phyloP scores from a whole-genome alignment of 2,797 vertebrate species.

The Notolepis coatsorum region DNA sequence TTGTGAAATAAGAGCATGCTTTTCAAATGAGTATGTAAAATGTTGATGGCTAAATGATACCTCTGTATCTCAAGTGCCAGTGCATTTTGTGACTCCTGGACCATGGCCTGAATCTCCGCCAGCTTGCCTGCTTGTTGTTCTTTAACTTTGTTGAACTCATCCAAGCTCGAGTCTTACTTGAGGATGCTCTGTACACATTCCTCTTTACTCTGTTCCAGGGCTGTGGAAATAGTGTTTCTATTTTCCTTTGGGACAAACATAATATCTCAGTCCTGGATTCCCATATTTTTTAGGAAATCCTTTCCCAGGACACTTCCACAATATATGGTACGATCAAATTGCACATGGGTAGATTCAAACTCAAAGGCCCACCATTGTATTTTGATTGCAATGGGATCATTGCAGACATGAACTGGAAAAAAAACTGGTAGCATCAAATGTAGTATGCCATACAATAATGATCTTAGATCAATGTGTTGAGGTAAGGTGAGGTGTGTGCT shows the following conservation, averaged over 20 bases:
- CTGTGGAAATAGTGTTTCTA: conserved; percentile 69
- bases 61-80: conserved; percentile 81
- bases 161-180: conserved; percentile 81
- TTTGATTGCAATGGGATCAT: no score
- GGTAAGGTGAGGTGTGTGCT: no score
- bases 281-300: no score
- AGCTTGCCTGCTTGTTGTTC: conserved; percentile 72
- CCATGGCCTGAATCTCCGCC: conserved; percentile 75
- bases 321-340: no score
- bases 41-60: conserved; percentile 62
- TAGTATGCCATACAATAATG: no score
- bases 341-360: no score
- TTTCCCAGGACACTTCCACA: no score
- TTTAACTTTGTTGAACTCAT: conserved; percentile 81
- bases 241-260: conserved; percentile 67
- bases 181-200: conserved; percentile 76
- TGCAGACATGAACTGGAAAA: no score
- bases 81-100: conserved; percentile 77
- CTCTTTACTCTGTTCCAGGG: conserved; percentile 77
- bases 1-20: no score
- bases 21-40: conserved; percentile 8
- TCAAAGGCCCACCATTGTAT: no score
- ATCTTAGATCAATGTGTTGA: no score
- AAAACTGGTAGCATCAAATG: no score
- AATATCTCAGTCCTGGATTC: conserved; percentile 19